phyloP scores from a whole-genome alignment of 53 echinoderm and acorn worm species.

The Holothuria leucospilota region DNA sequence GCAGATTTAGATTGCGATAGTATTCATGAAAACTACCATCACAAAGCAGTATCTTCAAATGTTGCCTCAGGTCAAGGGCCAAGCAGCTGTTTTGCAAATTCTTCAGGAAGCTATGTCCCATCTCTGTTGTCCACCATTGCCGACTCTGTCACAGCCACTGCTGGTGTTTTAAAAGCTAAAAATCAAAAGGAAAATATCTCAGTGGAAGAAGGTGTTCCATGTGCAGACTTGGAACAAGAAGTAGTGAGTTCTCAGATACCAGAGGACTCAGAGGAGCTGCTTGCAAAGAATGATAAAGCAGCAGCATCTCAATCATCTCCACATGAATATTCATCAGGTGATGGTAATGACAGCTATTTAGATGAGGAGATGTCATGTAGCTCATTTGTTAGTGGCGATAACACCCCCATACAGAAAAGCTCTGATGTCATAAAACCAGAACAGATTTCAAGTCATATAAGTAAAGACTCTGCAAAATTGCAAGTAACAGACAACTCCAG shows the following conservation, averaged over 20 bases:
- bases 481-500: not conserved
- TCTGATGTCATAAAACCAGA: not conserved
- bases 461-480: not conserved
- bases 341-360: slow-evolving; percentile 14
- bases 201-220: not conserved
- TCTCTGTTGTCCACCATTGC: slow-evolving; percentile 24
- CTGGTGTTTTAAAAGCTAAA: slow-evolving; percentile 11
- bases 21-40: not conserved
- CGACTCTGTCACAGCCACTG: slow-evolving; percentile 42
- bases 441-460: not conserved
- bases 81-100: no score
- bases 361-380: slow-evolving; percentile 26
- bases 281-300: not conserved
- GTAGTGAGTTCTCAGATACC: not conserved
- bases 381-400: slow-evolving; percentile 35
- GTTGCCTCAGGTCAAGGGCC: no score
- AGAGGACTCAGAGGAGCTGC: not conserved
- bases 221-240: not conserved
- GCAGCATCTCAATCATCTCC: slow-evolving; percentile 7
- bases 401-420: not conserved
- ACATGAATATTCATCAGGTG: slow-evolving; percentile 47
- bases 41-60: no score
- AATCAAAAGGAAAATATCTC: not conserved
- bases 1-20: slow-evolving; percentile 9
- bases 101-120: slow-evolving; percentile 24